Conservation (phyloP, 2,888 invertebrate genomes). For the Xylota sylvarum region DNA sequence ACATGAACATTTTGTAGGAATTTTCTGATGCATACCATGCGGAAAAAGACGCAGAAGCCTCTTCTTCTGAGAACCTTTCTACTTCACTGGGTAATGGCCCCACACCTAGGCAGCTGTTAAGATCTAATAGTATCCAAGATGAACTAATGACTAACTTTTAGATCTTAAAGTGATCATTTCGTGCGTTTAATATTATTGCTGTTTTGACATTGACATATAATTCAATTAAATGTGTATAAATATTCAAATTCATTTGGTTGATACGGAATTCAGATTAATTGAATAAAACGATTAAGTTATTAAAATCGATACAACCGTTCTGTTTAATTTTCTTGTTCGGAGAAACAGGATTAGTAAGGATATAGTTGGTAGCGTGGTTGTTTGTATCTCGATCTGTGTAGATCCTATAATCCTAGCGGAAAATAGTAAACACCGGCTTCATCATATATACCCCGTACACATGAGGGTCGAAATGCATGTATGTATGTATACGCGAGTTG, state of each 20-base stretch:
- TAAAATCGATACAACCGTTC: background rate
- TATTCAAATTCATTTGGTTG: conserved; percentile 7
- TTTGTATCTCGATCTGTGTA: no score
- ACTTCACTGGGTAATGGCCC: conserved; percentile 87
- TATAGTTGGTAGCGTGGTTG: no score
- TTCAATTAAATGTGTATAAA: conserved; percentile 10
- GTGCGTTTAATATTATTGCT: conserved; percentile 67
- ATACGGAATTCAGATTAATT: background rate
- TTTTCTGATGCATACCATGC: conserved; percentile 93
- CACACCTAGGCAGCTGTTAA: conserved; percentile 87
- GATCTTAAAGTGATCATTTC: conserved; percentile 49
- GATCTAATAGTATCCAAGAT: conserved; percentile 94
- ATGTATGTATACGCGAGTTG: no score
- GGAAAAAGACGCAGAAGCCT: conserved; percentile 87
- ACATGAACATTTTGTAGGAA: conserved; percentile 85
- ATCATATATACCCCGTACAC: no score
- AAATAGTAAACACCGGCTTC: no score
- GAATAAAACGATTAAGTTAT: conserved; percentile 10
- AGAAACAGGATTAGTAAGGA: no score
- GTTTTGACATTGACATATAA: conserved; percentile 53
- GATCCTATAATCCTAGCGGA: no score
- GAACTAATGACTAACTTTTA: conserved; percentile 88
- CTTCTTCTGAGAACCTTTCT: conserved; percentile 87
- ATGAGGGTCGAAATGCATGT: no score
- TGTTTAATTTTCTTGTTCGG: background rate